These are phyloP conservation scores for Apteryx mantelli DNA, from an alignment of 2,113 vertebrate species.

Conservation along the genomic window DNA sequence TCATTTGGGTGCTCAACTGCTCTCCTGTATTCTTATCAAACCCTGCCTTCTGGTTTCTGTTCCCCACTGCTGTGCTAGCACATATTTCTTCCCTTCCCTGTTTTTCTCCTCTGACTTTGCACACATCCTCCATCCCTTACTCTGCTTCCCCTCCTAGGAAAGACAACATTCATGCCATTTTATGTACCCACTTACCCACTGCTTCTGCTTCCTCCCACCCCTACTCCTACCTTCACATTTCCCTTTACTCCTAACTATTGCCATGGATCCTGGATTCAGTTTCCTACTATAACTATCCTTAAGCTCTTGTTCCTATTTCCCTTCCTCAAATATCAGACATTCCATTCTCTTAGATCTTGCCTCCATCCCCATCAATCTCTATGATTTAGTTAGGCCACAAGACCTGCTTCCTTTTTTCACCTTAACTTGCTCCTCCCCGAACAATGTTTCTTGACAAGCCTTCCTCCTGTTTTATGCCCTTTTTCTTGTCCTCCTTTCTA, in stretches of 20 bases:
- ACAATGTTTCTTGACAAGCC: neutral
- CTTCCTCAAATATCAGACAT: neutral
- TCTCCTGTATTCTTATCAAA: neutral
- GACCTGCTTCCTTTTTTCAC: neutral
- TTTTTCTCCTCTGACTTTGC: neutral
- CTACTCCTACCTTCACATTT: neutral
- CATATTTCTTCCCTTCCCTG: rapidly evolving
- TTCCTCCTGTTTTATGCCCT: neutral
- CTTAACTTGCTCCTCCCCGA: neutral
- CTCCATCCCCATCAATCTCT: neutral
- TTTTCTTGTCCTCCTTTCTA: neutral
- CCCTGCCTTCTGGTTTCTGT: neutral
- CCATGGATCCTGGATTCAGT: neutral
- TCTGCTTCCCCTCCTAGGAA: neutral
- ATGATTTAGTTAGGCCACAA: neutral
- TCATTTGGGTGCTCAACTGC: neutral
- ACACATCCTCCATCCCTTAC: neutral
- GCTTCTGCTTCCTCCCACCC: neutral
- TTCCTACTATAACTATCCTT: neutral
- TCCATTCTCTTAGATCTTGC: neutral
- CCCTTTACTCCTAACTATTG: neutral
- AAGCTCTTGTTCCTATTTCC: neutral
- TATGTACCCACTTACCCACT: neutral
- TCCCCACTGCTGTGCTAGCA: neutral
- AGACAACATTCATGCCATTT: neutral